Conservation (phyloP, 2,797 vertebrate genomes). For the Danio aesculapii region DNA sequence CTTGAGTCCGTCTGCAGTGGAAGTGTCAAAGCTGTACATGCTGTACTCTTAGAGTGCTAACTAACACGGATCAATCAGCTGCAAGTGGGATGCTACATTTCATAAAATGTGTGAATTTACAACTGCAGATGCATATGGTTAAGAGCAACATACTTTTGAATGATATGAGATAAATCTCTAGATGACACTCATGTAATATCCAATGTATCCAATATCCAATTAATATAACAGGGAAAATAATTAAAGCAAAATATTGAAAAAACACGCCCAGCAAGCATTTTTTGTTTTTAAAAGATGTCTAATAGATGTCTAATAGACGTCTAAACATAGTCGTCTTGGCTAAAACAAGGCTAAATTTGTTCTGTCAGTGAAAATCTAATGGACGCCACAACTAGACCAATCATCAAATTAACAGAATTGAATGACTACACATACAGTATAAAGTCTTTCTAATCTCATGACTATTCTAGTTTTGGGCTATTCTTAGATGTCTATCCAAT, state of each 20-base stretch:
- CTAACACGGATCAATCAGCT: neutral
- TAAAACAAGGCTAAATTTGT: no score
- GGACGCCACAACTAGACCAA: no score
- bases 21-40: neutral
- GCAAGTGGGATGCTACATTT: neutral
- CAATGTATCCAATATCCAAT: neutral
- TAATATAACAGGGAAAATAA: neutral
- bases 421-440: no score
- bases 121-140: neutral
- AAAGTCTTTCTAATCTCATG: no score
- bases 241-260: neutral
- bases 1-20: neutral
- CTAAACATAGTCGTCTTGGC: no score
- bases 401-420: no score
- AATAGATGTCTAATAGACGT: no score
- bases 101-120: neutral
- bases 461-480: no score
- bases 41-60: neutral
- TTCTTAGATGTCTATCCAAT: no score
- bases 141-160: neutral
- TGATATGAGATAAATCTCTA: neutral
- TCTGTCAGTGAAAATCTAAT: no score
- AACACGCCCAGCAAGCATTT: no score
- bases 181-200: neutral
- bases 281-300: no score